phyloP scores from a whole-genome alignment of 2,888 invertebrate species.

The Cantharis lateralis region DNA sequence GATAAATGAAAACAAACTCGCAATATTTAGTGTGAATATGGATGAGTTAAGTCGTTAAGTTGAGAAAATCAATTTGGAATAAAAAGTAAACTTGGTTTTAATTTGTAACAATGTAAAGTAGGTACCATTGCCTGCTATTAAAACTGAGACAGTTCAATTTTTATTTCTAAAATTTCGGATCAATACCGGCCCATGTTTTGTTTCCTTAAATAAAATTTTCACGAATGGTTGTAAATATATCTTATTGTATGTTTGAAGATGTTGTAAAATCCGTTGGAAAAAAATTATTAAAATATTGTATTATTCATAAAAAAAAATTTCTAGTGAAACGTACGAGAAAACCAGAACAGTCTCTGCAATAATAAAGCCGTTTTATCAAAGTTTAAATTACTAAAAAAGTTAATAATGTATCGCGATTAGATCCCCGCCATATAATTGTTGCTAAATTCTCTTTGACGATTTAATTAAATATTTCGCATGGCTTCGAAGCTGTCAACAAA shows the following conservation, averaged over 20 bases:
- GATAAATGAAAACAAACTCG: too few species aligned
- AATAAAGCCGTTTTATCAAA: not conserved
- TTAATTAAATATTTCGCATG: not conserved
- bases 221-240: not conserved
- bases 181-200: not conserved
- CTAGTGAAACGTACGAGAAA: too few species aligned
- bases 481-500: not conserved
- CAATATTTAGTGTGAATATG: not conserved
- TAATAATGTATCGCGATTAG: not conserved
- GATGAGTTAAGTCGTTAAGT: not conserved
- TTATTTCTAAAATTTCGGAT: not conserved
- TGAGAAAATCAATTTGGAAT: not conserved
- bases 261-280: too few species aligned
- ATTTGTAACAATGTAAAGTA: not conserved
- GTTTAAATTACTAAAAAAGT: not conserved
- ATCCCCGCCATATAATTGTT: not conserved
- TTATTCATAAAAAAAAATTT: too few species aligned
- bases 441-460: not conserved
- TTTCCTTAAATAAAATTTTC: not conserved
- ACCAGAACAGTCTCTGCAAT: too few species aligned
- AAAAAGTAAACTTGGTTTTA: not conserved
- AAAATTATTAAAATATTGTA: not conserved
- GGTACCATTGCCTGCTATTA: not conserved
- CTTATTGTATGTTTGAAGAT: not conserved
- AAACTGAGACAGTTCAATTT: not conserved